These are phyloP conservation scores for Myopa tessellatipennis DNA, from an alignment of 2,888 invertebrate genomes.

Conservation along the genomic window DNA sequence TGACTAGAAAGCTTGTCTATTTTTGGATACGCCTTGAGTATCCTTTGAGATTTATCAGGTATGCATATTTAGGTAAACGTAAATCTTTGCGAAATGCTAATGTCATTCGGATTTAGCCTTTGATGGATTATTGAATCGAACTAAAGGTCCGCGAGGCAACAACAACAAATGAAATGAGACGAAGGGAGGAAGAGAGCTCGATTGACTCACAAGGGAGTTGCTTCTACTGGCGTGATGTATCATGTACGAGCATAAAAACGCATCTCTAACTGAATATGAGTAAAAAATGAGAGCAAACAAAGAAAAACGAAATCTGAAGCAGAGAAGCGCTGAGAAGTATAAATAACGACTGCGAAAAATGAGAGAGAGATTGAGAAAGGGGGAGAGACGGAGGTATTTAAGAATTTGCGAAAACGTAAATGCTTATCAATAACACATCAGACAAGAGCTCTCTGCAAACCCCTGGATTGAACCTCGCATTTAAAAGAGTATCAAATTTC, in stretches of 20 bases:
- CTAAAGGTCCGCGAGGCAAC: conserved; percentile 31
- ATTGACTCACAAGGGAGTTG: conserved; percentile 21
- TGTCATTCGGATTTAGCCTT: conserved; percentile 24
- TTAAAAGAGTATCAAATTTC: conserved; percentile 33
- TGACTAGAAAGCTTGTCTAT: too few relatives aligned
- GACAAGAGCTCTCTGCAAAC: not conserved
- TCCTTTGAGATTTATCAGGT: too few relatives aligned
- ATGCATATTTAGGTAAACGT: not conserved
- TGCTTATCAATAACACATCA: conserved; percentile 26
- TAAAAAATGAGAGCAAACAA: not conserved
- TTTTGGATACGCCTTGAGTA: too few relatives aligned
- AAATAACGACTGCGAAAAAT: not conserved
- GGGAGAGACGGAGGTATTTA: not conserved
- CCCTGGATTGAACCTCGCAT: conserved; percentile 4
- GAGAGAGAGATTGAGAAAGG: too few relatives aligned
- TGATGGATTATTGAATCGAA: conserved; percentile 36
- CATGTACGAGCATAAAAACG: not conserved
- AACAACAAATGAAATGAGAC: conserved; percentile 9
- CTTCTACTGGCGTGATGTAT: not conserved
- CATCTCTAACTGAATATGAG: not conserved
- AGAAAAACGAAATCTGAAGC: not conserved
- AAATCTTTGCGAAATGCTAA: not conserved
- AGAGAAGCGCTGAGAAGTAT: not conserved
- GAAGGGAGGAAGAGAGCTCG: not conserved
- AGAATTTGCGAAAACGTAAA: conserved; percentile 23